phyloP scores from a whole-genome alignment of 2,888 invertebrate genomes.

The Cyaniris semiargus region DNA sequence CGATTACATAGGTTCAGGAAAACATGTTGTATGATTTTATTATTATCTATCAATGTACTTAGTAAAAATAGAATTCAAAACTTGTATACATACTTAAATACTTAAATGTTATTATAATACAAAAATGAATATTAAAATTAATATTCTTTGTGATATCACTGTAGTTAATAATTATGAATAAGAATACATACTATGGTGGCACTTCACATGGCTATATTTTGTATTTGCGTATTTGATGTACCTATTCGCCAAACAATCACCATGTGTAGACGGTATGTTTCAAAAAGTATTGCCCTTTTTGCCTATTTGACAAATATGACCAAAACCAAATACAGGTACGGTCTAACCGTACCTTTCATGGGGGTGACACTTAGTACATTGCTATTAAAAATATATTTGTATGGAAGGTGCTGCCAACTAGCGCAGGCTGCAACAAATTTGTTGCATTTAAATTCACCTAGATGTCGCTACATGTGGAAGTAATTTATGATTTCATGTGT shows the following conservation, averaged over 20 bases:
- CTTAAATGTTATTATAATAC: not conserved
- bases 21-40: not conserved
- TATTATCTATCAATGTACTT: too few species aligned
- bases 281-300: too few species aligned
- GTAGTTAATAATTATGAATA: not conserved
- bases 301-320: too few species aligned
- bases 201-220: too few species aligned
- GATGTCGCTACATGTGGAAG: not conserved
- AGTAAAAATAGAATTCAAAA: not conserved
- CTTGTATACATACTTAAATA: not conserved
- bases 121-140: not conserved
- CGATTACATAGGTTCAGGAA: not conserved
- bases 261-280: too few species aligned
- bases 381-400: not conserved
- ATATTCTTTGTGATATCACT: slow-evolving; percentile 29
- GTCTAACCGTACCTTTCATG: too few species aligned
- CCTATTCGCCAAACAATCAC: too few species aligned
- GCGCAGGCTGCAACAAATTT: not conserved
- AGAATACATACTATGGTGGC: not conserved
- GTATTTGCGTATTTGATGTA: too few species aligned
- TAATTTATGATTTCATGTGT: not conserved
- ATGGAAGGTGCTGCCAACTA: slow-evolving; percentile 15
- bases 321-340: too few species aligned
- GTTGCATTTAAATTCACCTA: not conserved
- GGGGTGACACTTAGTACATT: not conserved